These are phyloP conservation scores for Pipra filicauda DNA, from an alignment of 2,113 vertebrate genomes.

Conservation along the genomic window DNA sequence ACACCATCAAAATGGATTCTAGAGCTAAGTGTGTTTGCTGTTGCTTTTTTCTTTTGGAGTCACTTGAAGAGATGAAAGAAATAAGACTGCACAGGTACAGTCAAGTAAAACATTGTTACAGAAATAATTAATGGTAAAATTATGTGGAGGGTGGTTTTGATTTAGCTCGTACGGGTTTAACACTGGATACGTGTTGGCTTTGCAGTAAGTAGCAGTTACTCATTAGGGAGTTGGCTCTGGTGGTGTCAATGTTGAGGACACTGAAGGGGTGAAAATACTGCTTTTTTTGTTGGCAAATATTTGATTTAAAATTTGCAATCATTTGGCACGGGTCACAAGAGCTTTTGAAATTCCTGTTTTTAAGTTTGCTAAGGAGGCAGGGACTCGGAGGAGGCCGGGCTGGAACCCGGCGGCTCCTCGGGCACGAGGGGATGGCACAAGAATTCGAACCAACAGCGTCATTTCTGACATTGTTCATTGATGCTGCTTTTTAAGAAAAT, in stretches of 20 bases:
- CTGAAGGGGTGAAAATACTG: not conserved
- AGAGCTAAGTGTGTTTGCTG: not conserved
- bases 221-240: not conserved
- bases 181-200: not conserved
- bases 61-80: not conserved
- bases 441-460: fast-evolving
- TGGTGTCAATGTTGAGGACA: not conserved
- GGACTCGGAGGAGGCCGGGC: not conserved
- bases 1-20: not conserved
- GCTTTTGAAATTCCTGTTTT: conserved; percentile 15
- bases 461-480: not conserved
- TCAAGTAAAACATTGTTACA: not conserved
- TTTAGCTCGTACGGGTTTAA: not conserved
- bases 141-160: not conserved
- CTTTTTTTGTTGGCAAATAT: not conserved
- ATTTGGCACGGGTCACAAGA: not conserved
- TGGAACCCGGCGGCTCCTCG: fast-evolving
- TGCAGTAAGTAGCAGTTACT: not conserved
- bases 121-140: not conserved
- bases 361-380: not conserved
- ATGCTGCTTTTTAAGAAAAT: conserved; percentile 8
- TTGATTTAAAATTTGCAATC: not conserved
- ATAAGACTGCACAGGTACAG: not conserved
- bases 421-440: not conserved
- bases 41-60: not conserved